These are phyloP conservation scores for Phalanger gymnotis DNA, from an alignment of 2,797 vertebrate species.

Conservation along the genomic window DNA sequence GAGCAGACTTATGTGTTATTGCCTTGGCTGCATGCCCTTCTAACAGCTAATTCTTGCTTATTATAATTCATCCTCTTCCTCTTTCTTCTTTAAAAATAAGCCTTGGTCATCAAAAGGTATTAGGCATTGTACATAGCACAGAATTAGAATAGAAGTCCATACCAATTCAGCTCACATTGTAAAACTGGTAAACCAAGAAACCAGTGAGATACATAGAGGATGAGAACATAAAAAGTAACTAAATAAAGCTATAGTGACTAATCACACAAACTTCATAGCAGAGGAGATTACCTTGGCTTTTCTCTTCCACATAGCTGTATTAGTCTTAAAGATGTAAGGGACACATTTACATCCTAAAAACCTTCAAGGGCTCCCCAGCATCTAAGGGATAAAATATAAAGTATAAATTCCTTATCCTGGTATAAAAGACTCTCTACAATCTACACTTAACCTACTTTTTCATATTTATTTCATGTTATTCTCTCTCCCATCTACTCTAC, in stretches of 20 bases:
- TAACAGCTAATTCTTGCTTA: constrained; percentile 28
- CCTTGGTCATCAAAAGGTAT: constrained; percentile 49
- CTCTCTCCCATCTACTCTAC: not conserved
- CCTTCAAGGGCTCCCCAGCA: not conserved
- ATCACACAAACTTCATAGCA: not conserved
- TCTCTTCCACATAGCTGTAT: not conserved
- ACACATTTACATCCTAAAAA: not conserved
- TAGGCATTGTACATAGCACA: not conserved
- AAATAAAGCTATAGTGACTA: not conserved
- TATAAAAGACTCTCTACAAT: not conserved
- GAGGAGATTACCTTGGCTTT: not conserved
- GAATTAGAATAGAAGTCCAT: not conserved
- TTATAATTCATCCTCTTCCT: constrained; percentile 26
- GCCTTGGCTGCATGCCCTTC: constrained; percentile 25
- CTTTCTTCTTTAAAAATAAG: constrained; percentile 9
- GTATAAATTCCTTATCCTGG: not conserved
- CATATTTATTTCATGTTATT: not conserved
- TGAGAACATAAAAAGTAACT: not conserved
- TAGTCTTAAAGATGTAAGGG: not conserved
- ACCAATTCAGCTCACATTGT: not conserved
- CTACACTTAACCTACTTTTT: not conserved
- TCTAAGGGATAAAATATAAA: not conserved
- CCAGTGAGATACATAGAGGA: not conserved
- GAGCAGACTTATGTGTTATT: constrained; percentile 29
- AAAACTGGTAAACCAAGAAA: constrained; percentile 48